Evolutionary conservation across 2,888 invertebrate species (phyloP), one percentile per base, ranked within the genome.

Genomic region (Plagiodera versicolora): DNA sequence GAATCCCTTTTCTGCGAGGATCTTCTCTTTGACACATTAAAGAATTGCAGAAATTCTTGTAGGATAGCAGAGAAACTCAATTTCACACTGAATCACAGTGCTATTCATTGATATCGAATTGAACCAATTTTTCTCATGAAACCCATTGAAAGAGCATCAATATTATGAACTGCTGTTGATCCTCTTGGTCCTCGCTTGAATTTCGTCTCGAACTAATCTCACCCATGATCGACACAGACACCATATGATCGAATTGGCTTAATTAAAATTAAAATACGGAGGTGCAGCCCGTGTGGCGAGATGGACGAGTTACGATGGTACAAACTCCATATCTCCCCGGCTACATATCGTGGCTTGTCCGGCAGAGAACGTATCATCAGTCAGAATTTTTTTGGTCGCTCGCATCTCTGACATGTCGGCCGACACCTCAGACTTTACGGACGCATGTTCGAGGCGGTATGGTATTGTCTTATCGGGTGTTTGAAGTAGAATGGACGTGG

Each of bases 251-350:
- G 74, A 74, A 72, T 73, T 70, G 70, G 72, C 73, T 78, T 79
- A 79, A 80, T 80, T 80, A 79, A 78, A 79, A 79, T 77, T 74
- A 77, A 79, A 77, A 77, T 75, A 74, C 70, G 68, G 69, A 71
- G 72, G 71, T 72, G 74, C 72, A 72, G 70, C 64, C 32, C 2
- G 18, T 9, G 16, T 32, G 46, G 9, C 39, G 3, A 14, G 56
- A 50, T 35, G 51, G 52, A 46, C 57, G 61, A 70, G 32, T 71
- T 71, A 73, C 73, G 73, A 69, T n/a, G 59, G 60, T 67, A 72
- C 72, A 72, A 65, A 61, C 52, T 59, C 67, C 71, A 68, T 71
- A 73, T 71, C 65, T 72, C 65, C 67, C 64, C 66, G 61, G 63
- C 59, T 70, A 69, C 71, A 69, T 71, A 71, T 70, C 69, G 67